These are phyloP conservation scores for Xestia rhomboidea DNA, from an alignment of 2,888 invertebrate genomes.

Conservation along the genomic window DNA sequence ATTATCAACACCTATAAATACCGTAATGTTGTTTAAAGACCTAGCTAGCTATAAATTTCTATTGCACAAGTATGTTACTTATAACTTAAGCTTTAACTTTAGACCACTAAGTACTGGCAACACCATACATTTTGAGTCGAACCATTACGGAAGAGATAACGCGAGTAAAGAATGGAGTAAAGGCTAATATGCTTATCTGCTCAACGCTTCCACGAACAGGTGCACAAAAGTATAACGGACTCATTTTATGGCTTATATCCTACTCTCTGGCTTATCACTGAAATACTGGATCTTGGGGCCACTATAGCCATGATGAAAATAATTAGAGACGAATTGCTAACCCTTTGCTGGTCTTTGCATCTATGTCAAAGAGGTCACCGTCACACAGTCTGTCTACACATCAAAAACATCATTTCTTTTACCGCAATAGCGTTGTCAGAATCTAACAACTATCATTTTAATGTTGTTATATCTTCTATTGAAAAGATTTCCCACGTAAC, in stretches of 20 bases:
- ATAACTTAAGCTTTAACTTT: slow-evolving; percentile 16
- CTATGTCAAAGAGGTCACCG: neutral
- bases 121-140: slow-evolving; percentile 39
- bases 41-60: neutral
- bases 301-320: neutral
- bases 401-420: slow-evolving; percentile 24
- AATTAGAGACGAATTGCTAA: neutral
- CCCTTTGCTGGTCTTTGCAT: neutral
- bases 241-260: slow-evolving; percentile 58
- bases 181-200: slow-evolving; percentile 71
- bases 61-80: slow-evolving; percentile 9
- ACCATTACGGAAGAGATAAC: slow-evolving; percentile 80
- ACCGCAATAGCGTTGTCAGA: slow-evolving; percentile 35
- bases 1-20: slow-evolving; percentile 35
- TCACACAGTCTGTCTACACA: slow-evolving; percentile 45
- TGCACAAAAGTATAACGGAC: slow-evolving; percentile 66
- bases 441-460: slow-evolving; percentile 39
- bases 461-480: slow-evolving; percentile 41
- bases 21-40: slow-evolving; percentile 29
- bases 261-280: slow-evolving; percentile 66
- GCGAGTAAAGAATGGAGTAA: slow-evolving; percentile 76
- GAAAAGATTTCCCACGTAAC: slow-evolving; percentile 44
- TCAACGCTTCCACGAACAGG: slow-evolving; percentile 61
- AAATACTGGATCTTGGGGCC: slow-evolving; percentile 1
- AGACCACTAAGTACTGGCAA: slow-evolving; percentile 41